Conservation (phyloP, 2,113 vertebrate species). For the Cephalopterus ornatus region DNA sequence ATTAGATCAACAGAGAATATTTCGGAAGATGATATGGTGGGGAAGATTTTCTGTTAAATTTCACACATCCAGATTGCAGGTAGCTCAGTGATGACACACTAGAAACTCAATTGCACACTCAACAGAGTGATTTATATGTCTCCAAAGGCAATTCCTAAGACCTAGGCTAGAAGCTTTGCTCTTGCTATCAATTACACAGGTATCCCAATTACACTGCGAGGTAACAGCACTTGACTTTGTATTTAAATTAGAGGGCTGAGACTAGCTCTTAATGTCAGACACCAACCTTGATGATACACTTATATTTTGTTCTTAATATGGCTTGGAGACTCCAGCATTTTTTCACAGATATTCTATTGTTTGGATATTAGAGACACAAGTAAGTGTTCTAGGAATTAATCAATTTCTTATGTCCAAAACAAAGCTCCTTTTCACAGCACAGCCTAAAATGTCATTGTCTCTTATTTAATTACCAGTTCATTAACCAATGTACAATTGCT, state of each 20-base stretch:
- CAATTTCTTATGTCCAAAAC: constrained; percentile 42
- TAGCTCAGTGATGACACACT: neutral
- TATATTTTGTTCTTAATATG: neutral
- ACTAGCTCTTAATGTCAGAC: neutral
- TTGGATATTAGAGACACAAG: neutral
- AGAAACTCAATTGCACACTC: neutral
- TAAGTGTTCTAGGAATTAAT: constrained; percentile 41
- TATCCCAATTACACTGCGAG: neutral
- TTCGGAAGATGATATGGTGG: neutral
- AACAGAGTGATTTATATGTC: neutral
- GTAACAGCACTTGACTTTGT: neutral
- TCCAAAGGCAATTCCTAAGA: neutral
- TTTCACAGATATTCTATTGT: neutral
- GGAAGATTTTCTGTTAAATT: neutral
- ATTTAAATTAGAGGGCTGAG: neutral
- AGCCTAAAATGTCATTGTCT: constrained; percentile 16
- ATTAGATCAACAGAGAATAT: neutral
- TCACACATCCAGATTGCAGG: neutral
- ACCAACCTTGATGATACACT: neutral
- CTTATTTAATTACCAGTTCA: constrained; percentile 57
- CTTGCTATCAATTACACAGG: neutral
- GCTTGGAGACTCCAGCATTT: neutral
- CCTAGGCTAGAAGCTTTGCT: neutral
- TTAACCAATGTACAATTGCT: constrained; percentile 23
- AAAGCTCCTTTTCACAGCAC: constrained; percentile 17